Evolutionary conservation across 2,113 vertebrate species (phyloP), one percentile per base, ranked within the genome.

Genomic region (Hippocampus guttulatus): DNA sequence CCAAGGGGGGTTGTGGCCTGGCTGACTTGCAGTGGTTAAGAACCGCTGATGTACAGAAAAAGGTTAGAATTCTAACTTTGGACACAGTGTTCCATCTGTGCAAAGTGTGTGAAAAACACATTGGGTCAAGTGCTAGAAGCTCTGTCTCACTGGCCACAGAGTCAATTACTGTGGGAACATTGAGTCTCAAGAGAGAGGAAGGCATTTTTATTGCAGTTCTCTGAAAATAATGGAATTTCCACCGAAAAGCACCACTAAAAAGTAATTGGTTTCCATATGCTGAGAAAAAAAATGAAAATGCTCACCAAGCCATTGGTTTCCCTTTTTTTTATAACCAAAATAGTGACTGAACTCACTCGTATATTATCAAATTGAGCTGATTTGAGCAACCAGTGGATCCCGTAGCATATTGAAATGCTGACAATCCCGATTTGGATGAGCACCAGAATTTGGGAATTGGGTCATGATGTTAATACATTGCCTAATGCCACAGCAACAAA

Each of bases 91-190:
- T 25, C 58, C 69, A 73, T 71, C 68, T 67, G 64, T 70, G 65
- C 27, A 67, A 55, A 40, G 63, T 60, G 61, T 30, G 41, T 60
- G 64, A 74, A 79, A 79, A 14, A 47, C 8, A 65, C 47, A 45
- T 49, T 64, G 74, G 76, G 54, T 57, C 52, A 62, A 54, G 8
- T 40, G 63, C 38, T 68, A 16, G 38, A 60, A 47, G 66, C 43
- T 10, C 70, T 62, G 43, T 33, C 30, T 49, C 51, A 78, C 73
- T 57, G 64, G 72, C 51, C 47, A 33, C 45, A 0, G n/a, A 79
- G 67, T 72, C 66, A 76, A 80, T 77, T 52, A 65, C 57, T 77
- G 58, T 75, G 79, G 75, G 81, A 81, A 87, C 77, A 86, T 77
- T 75, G 63, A 61, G 63, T 78, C 81, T 83, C 74, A 55, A 12